Percentiles rank a stretch among this genome's conserved stretches.
phyloP scores from a whole-genome alignment of 2,888 invertebrate genomes.

The Poecilus cupreus region DNA sequence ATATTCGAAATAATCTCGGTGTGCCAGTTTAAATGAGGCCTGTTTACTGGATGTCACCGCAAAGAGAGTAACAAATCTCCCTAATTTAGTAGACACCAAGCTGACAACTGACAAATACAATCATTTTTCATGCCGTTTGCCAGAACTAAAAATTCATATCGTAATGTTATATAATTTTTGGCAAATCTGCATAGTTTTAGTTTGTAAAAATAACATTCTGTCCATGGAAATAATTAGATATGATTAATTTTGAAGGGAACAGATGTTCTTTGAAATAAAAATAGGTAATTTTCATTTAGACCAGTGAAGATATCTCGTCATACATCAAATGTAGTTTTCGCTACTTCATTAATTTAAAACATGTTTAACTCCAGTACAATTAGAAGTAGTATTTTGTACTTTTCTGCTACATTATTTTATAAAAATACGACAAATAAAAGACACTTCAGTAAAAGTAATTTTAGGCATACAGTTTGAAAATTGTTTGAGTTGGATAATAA shows the following conservation, averaged over 20 bases:
- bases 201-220: not conserved
- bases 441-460: too few relatives aligned
- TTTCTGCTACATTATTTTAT: not conserved
- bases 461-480: too few relatives aligned
- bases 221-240: constrained; percentile 1
- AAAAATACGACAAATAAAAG: too few relatives aligned
- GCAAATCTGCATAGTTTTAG: not conserved
- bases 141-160: not conserved
- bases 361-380: not conserved
- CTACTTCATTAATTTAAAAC: not conserved
- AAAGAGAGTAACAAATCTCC: not conserved
- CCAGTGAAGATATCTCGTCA: too few relatives aligned
- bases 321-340: too few relatives aligned
- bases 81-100: not conserved
- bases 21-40: too few relatives aligned
- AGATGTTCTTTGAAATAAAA: not conserved
- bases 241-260: constrained; percentile 1
- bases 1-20: too few relatives aligned
- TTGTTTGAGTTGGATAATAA: too few relatives aligned
- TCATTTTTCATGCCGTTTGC: not conserved
- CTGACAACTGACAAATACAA: not conserved
- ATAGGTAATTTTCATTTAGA: not conserved
- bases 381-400: not conserved
- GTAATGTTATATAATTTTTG: constrained; percentile 1
- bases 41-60: not conserved